Conservation (phyloP, 30 jellyfish, hydroid and myxozoan species). For the Aurelia sp. region DNA sequence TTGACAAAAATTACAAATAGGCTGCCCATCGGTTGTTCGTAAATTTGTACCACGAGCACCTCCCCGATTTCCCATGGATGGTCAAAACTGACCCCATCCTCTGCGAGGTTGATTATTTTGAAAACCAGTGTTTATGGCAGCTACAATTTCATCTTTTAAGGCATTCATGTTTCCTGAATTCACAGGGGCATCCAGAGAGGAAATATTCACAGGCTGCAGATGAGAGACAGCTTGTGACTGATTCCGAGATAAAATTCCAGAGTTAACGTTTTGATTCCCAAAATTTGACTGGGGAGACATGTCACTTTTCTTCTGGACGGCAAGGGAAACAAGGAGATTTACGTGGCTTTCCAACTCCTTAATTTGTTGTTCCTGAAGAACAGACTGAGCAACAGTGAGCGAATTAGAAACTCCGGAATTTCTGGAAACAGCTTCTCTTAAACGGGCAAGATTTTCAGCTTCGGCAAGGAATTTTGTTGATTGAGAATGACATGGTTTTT, state of each 20-base stretch:
- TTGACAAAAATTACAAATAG: slow-evolving; percentile 22
- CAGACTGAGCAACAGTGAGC: background rate
- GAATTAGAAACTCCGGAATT: slow-evolving; percentile 13
- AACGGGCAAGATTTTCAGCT: slow-evolving; percentile 51
- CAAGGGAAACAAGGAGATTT: slow-evolving; percentile 6
- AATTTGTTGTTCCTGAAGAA: slow-evolving; percentile 9
- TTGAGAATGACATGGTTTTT: slow-evolving; percentile 13
- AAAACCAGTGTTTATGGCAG: too few species aligned
- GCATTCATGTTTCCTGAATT: too few species aligned
- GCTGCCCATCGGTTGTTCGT: slow-evolving; percentile 37
- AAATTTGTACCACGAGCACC: slow-evolving; percentile 23
- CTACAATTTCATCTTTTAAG: too few species aligned
- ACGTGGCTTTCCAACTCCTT: background rate
- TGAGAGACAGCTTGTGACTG: too few species aligned
- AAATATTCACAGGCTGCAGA: too few species aligned
- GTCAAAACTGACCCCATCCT: too few species aligned
- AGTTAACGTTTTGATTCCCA: too few species aligned
- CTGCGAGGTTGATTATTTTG: too few species aligned
- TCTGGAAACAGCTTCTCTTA: slow-evolving; percentile 4
- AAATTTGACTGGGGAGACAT: background rate
- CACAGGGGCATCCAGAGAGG: too few species aligned
- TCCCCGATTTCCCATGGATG: too few species aligned
- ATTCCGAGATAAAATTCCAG: too few species aligned
- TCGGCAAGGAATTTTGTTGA: slow-evolving; percentile 15
- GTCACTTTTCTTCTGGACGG: background rate